Conservation (phyloP, 2,113 vertebrate species). For the Cricetomys ansorgei region DNA sequence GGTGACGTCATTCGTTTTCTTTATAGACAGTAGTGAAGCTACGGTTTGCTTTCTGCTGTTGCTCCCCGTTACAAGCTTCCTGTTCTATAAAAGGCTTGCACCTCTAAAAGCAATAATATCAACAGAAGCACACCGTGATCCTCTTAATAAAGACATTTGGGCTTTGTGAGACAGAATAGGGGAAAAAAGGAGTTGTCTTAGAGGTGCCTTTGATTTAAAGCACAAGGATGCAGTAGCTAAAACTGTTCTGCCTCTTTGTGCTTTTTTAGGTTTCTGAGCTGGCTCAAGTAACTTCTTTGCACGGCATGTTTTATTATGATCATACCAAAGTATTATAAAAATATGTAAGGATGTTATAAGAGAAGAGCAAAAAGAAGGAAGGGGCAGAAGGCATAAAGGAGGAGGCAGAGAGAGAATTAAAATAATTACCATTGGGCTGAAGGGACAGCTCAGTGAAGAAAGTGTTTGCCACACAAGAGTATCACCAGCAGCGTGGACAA, state of each 20-base stretch:
- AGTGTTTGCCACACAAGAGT: too few relatives aligned
- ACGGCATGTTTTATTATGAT: conserved; percentile 66
- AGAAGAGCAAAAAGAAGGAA: not conserved
- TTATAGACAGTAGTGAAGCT: conserved; percentile 62
- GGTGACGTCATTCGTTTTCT: not conserved
- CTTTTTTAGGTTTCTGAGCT: conserved; percentile 62
- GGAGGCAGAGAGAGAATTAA: not conserved
- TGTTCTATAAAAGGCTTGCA: conserved; percentile 29
- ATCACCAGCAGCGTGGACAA: not conserved
- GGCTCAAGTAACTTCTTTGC: conserved; percentile 58
- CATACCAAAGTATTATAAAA: not conserved
- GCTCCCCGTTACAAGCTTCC: conserved; percentile 52
- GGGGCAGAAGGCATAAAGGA: too few relatives aligned
- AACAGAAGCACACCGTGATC: conserved; percentile 80
- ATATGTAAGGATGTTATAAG: too few relatives aligned
- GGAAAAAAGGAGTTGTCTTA: conserved; percentile 70
- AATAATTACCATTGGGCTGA: not conserved
- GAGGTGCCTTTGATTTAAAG: conserved; percentile 78
- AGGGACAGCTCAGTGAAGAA: not conserved
- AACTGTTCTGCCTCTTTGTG: conserved; percentile 12
- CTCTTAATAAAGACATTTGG: conserved; percentile 82
- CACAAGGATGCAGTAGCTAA: conserved; percentile 21
- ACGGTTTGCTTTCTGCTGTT: not conserved
- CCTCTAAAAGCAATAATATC: conserved; percentile 53
- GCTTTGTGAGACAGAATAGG: conserved; percentile 70